Percentiles rank a stretch among this genome's conserved stretches.
Evolutionary conservation across 2,888 invertebrate genomes (phyloP).

Genomic region (Agapetus fuscipes): DNA sequence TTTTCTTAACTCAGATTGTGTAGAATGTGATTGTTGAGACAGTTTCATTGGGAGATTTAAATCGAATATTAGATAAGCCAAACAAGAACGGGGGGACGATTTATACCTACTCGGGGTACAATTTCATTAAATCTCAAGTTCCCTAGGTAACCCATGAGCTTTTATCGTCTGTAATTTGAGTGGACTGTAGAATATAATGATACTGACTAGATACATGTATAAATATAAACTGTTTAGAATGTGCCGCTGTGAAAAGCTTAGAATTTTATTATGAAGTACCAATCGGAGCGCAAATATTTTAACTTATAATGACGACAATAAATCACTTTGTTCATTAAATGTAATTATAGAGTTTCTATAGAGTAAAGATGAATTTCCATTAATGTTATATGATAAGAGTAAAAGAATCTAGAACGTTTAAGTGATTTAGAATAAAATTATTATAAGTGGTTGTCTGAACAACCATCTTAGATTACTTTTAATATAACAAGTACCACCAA

Average conservation of each 20-base stretch:
- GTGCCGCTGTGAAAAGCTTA: background rate
- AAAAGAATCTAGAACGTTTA: slow-evolving; percentile 1
- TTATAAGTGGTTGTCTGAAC: slow-evolving; percentile 1
- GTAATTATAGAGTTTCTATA: slow-evolving; percentile 15
- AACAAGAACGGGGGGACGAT: no score
- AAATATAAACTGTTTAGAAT: no score
- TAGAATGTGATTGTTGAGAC: no score
- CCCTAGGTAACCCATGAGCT: slow-evolving; percentile 12
- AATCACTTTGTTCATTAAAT: slow-evolving; percentile 18
- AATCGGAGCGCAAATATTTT: slow-evolving; percentile 2
- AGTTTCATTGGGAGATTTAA: no score
- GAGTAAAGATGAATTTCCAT: slow-evolving; percentile 16
- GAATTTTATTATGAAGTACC: slow-evolving; percentile 2
- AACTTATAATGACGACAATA: slow-evolving; percentile 17
- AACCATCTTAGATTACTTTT: background rate
- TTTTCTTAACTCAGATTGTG: no score
- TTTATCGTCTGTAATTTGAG: slow-evolving; percentile 3
- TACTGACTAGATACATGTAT: no score
- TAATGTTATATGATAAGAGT: slow-evolving; percentile 8
- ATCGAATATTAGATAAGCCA: no score
- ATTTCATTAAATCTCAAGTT: background rate
- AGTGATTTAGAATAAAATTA: slow-evolving; percentile 1
- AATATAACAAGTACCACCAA: background rate
- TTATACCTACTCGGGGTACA: background rate
- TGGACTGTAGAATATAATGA: no score